Base-by-base conservation (phyloP, 92 coral and sea anemone genomes). In the Hydrozoanthus gracilis region DNA sequence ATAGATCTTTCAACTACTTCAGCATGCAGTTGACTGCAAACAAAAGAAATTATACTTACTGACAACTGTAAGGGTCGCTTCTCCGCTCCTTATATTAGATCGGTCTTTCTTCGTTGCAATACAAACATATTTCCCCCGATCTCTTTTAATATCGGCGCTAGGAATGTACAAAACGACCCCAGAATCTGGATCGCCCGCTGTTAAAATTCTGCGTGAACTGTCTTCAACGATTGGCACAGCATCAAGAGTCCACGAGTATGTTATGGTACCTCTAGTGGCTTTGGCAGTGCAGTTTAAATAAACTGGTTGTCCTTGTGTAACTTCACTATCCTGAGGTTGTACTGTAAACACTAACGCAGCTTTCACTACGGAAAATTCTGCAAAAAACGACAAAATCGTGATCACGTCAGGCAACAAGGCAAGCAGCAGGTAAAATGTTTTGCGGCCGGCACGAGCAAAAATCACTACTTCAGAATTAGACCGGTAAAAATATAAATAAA, bases 121-220 rank as follows among this genome's bases (percentile, higher is more conserved):
- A 78, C 98, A 94, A 11, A 44, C 58, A 71, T 92, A 94, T 2
- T 65, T 35, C 0, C 98, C 98, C 45, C 89, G 88, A 73, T 94
- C 95, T 4, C 83, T 77, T 39, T 73, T 58, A 46, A 46, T 44
- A 12, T 87, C 74, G 15, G 86, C 82, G 11, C 61, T 67, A 51
- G 91, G 65, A 69, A 94, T 90, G 51, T 82, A 58, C 39, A 94
- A 91, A 5, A 51, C 45, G 7, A 49, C 58, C 20, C 79, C 64
- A 14, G 86, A 86, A 45, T 6, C 39, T 27, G 47, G 15, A 8
- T 91, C 95, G 11, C 88, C 95, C 8, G n/a, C 65, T 50, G 17
- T 56, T 3, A 84, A 12, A 11, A 75, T 27, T 16, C 86, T 39
- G 20, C 91, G 89, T 51, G 90, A 10, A 35, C 13, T n/a, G 18